phyloP scores from a whole-genome alignment of 2,888 invertebrate genomes.

The Parascotia fuliginaria region DNA sequence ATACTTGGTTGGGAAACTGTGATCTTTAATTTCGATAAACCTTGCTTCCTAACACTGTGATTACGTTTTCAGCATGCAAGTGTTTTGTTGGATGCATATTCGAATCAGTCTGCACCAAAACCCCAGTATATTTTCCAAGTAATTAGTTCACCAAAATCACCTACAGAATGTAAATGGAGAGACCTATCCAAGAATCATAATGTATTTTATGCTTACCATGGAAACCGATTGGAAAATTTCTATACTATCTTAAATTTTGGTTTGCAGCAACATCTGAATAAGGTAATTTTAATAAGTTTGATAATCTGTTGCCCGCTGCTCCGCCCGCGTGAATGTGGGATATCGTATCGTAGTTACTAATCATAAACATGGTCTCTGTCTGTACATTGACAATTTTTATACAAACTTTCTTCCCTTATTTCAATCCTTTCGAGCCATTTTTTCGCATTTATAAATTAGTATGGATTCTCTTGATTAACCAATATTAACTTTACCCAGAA shows the following conservation, averaged over 20 bases:
- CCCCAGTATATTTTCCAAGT: conserved; percentile 91
- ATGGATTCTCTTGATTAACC: no score
- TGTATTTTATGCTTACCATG: conserved; percentile 91
- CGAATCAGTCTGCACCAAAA: conserved; percentile 67
- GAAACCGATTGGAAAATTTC: conserved; percentile 92
- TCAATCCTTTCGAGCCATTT: no score
- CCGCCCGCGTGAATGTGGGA: no score
- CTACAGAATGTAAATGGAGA: conserved; percentile 86
- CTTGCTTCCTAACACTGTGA: neutral
- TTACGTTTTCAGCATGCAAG: conserved; percentile 75
- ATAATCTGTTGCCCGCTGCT: no score
- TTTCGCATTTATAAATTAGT: no score
- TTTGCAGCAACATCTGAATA: conserved; percentile 88
- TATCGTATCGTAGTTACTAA: no score
- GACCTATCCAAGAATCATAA: conserved; percentile 82
- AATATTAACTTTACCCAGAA: conserved; percentile 70
- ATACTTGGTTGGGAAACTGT: no score
- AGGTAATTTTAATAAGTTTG: conserved; percentile 41
- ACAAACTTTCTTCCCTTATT: no score
- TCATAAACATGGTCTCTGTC: no score
- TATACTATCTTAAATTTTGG: conserved; percentile 93
- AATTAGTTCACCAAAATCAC: conserved; percentile 80
- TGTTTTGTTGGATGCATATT: conserved; percentile 82
- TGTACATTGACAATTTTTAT: no score
- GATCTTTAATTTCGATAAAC: no score